A percentile compares a stretch with the other conserved stretches of the same genome.
Evolutionary conservation across 2,797 vertebrate genomes (phyloP).

Genomic region (Potorous gilbertii): DNA sequence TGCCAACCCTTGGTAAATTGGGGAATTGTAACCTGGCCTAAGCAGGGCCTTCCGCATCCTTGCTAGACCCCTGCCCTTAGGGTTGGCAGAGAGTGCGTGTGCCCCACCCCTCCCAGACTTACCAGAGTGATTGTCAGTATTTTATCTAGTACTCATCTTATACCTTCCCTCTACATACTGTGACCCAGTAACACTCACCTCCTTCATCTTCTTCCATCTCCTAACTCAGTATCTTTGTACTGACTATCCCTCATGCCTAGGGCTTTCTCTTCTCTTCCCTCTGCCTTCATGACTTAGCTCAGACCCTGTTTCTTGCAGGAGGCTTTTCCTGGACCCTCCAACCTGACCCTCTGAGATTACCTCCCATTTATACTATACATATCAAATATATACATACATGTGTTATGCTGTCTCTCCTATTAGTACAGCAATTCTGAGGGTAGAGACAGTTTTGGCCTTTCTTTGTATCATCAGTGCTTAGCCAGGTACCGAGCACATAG

Average conservation of each 20-base stretch:
- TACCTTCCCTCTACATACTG: neutral
- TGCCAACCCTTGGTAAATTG: neutral
- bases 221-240: neutral
- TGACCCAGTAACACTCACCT: neutral
- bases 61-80: neutral
- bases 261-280: neutral
- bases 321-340: neutral
- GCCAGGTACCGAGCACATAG: neutral
- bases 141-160: neutral
- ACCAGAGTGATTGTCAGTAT: neutral
- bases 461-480: neutral
- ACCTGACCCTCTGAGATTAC: neutral
- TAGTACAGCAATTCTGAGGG: neutral
- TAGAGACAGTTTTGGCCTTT: neutral
- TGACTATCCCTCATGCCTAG: neutral
- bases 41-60: neutral
- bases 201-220: neutral
- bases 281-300: neutral
- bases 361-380: neutral
- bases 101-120: neutral
- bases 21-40: neutral
- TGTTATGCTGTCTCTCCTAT: neutral
- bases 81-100: too few relatives aligned
- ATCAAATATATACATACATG: neutral
- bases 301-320: neutral